Evolutionary conservation across 2,797 vertebrate species (phyloP).

Genomic region (Catostomus latipinnis): DNA sequence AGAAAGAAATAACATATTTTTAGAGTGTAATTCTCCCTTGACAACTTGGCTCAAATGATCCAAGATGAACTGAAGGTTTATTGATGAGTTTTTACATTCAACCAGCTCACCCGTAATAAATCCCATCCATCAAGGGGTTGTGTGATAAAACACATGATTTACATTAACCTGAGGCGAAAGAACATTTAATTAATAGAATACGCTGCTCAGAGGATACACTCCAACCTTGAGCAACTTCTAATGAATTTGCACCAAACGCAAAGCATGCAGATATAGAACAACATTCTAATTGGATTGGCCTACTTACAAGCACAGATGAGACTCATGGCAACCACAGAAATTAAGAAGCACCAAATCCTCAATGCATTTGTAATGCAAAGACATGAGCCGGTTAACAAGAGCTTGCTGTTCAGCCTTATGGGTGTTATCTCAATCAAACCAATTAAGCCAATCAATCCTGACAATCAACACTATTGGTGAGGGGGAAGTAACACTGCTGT

Average conservation of each 20-base stretch:
- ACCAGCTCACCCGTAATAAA: constrained; percentile 32
- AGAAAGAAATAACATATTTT: too few species aligned
- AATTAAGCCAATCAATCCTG: constrained; percentile 48
- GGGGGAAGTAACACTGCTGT: background rate
- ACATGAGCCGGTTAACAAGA: constrained; percentile 20
- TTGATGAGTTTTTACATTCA: constrained; percentile 1
- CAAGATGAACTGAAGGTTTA: constrained; percentile 29
- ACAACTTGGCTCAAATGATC: constrained; percentile 13
- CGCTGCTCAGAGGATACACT: background rate
- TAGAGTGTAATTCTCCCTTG: background rate
- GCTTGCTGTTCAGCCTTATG: constrained; percentile 3
- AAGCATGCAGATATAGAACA: background rate
- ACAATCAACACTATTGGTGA: background rate
- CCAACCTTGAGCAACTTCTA: constrained; percentile 36
- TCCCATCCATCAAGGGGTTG: constrained; percentile 27
- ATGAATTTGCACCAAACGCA: constrained; percentile 28
- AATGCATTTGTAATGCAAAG: constrained; percentile 10
- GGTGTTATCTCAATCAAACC: constrained; percentile 38
- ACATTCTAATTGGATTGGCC: constrained; percentile 33
- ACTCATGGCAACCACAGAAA: background rate
- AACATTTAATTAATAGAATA: constrained; percentile 43
- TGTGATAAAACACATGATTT: background rate
- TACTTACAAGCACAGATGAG: constrained; percentile 6
- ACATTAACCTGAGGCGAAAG: constrained; percentile 21
- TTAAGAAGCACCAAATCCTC: constrained; percentile 16